Base-by-base conservation (phyloP, 2,888 invertebrate species). In the Magallana nippona region DNA sequence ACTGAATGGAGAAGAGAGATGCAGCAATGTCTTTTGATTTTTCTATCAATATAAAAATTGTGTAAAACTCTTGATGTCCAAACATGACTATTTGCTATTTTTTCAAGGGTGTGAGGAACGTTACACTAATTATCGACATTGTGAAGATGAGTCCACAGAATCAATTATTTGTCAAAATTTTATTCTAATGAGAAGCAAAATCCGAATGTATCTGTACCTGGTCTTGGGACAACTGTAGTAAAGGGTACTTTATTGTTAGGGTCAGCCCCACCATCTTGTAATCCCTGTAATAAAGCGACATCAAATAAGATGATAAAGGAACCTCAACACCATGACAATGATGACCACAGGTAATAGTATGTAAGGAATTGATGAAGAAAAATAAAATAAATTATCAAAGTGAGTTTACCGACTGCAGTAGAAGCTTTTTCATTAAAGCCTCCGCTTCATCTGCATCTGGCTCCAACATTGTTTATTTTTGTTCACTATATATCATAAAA, bases 171-270 rank as follows among this genome's bases (percentile, higher is more conserved):
- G 27, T 13, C 11, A 13, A 1, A 63, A 63, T 22, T 27, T 27
- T 15, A 11, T 22, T 10, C 10, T 22, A 27, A 27, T 22, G 79
- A n/a, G 13, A 15, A 22, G 10, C 10, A 15, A 15, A 63, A 56
- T 58, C 22, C 44, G n/a, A 10, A 55, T 19, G 0, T 58, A 44
- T 13, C 79, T 60, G 56, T 83, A 89, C 89, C 90, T 87, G 90
- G 90, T 79, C 79, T 84, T 55, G 90, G 90, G n/a, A 87, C 81
- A 56, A 90, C 85, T 58, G 80, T 83, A 57, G 84, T 86, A 32
- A 84, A 88, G 17, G 87, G 87, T 27, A 88, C 82, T 55, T 60
- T 83, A 22, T 80, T 63, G 81, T 62, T 78, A 85, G 85, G 83
- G 60, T 86, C 83, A 60, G 84, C 19, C 56, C 86, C 82, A 60